Evolutionary conservation across 92 coral and sea anemone species (phyloP).

Genomic region (Siderastrea radians): DNA sequence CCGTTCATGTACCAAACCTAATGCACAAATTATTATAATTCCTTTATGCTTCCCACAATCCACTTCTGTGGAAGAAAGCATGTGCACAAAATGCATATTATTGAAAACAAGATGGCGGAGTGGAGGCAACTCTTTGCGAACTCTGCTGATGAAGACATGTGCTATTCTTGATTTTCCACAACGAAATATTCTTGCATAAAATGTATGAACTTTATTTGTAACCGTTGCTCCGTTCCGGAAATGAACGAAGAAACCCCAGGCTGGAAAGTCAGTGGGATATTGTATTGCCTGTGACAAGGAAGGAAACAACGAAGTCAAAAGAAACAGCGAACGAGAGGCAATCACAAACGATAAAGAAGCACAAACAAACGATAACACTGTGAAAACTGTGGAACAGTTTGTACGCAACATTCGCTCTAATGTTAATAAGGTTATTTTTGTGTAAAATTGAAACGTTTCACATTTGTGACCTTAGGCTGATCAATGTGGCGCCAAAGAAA

Average conservation of each 20-base stretch:
- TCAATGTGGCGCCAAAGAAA: too few species aligned
- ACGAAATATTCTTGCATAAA: conserved; percentile 59
- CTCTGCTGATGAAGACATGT: conserved; percentile 13
- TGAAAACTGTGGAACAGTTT: background rate
- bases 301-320: conserved; percentile 4
- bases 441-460: too few species aligned
- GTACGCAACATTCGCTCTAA: background rate
- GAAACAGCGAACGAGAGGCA: background rate
- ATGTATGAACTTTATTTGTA: conserved; percentile 36
- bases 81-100: background rate
- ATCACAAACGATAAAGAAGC: background rate
- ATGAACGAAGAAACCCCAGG: conserved; percentile 62
- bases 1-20: too few species aligned
- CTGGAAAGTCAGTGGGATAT: conserved; percentile 51
- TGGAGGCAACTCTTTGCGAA: background rate
- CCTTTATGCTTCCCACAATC: conserved; percentile 30
- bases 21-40: background rate
- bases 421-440: too few species aligned
- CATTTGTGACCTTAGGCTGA: background rate
- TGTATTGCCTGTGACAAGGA: conserved; percentile 54
- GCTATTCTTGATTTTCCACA: conserved; percentile 49
- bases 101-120: background rate
- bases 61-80: conserved; percentile 18
- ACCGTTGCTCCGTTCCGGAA: conserved; percentile 50
- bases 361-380: background rate